Base-by-base conservation (phyloP, 2,888 invertebrate species). In the Lydus trimaculatus region DNA sequence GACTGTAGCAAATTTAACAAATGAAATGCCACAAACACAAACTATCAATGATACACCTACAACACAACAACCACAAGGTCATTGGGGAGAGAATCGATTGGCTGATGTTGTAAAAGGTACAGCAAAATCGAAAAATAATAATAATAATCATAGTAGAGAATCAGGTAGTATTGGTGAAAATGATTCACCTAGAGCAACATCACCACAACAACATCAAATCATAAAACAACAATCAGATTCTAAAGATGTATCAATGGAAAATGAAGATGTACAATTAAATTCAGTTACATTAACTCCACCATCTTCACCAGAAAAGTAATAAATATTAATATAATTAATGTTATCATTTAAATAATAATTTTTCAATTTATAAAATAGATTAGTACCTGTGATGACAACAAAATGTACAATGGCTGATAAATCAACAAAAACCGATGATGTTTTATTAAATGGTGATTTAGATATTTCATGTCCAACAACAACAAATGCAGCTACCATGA, bases 91-190 rank as follows among this genome's bases (percentile, higher is more conserved):
- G 81, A 90, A 88, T 83, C 90, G 93, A 82, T 87, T 94, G 79
- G 90, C 94, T 13, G 94, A 94, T 84, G 93, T 94, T 58, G 94
- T 94, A 61, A 93, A 93, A 68, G 92, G 92, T 67, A 91, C 91
- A 52, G 90, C 90, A 63, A 90, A 89, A 82, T 85, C 87, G 73
- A 89, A 88, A 82, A 83, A 82, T 78, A 83, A 84, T 72, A 86
- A 85, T 75, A 75, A 71, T 39, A 64, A 61, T 58, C 69, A 79
- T 61, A 80, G 77, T 65, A 80, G 76, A 70, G 79, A 80, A 68
- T 79, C 79, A 15, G 73, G 73, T 74, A 83, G 80, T 72, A 81
- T 79, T 66, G 80, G 79, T 17, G 83, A 80, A 56, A 79, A 78
- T 72, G 80, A 81, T 71, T 81, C 81, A 33, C 81, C 83, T 11